Conservation (phyloP, 2,113 vertebrate genomes). For the Synodontis membranacea region DNA sequence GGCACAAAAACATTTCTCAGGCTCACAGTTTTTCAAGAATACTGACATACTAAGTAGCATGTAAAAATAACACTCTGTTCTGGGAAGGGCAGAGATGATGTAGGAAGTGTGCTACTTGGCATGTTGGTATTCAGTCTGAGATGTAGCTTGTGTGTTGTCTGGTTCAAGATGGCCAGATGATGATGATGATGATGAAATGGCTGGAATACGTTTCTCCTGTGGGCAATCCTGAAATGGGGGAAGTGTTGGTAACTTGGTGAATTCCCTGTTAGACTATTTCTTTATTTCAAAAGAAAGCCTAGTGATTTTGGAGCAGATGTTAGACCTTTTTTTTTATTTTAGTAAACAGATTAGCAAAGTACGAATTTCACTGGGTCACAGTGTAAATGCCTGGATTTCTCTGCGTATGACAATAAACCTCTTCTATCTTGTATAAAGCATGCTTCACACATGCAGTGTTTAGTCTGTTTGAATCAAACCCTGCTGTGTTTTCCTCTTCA, state of each 20-base stretch:
- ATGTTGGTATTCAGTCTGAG: background rate
- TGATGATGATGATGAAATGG: slow-evolving; percentile 61
- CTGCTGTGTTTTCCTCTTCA: background rate
- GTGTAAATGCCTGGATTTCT: no score
- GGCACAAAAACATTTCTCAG: background rate
- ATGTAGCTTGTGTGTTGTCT: background rate
- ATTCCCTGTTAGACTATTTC: background rate
- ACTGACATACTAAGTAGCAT: background rate
- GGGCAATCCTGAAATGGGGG: background rate
- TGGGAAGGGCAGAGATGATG: background rate
- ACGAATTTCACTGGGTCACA: no score
- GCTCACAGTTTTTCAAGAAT: background rate
- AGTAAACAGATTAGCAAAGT: no score
- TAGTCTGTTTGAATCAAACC: background rate
- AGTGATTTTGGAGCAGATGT: background rate
- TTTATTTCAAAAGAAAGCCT: background rate
- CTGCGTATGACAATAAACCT: no score
- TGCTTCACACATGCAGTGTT: background rate
- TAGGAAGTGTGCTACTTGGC: background rate
- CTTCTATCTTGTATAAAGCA: no score
- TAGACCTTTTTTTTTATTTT: no score
- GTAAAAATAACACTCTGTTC: background rate
- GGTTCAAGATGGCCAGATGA: background rate
- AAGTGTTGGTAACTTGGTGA: background rate
- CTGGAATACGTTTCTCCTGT: slow-evolving; percentile 28